Conservation (phyloP, 1,140 invertebrate genomes). For the Bombyx mandarina region DNA sequence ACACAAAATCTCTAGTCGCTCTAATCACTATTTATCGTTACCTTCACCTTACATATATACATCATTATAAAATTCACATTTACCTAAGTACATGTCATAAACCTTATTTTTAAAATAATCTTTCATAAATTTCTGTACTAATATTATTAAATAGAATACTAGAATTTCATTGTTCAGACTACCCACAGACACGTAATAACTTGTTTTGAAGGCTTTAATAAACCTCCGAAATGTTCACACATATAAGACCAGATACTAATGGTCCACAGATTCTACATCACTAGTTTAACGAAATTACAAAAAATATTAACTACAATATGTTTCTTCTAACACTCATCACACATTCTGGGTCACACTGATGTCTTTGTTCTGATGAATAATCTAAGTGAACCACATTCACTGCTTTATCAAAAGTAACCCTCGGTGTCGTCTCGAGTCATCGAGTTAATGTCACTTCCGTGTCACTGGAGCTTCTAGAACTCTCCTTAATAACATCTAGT, state of each 20-base stretch:
- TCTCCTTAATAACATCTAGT: constrained; percentile 68
- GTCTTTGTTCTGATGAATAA: constrained; percentile 29
- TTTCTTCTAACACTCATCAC: constrained; percentile 19
- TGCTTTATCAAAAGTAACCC: constrained; percentile 50
- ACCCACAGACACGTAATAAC: too few relatives aligned
- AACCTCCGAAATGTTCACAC: not conserved
- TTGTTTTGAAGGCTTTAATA: too few relatives aligned
- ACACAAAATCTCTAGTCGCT: too few relatives aligned
- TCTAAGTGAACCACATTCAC: constrained; percentile 53
- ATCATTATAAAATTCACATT: too few relatives aligned
- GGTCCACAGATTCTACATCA: constrained; percentile 36
- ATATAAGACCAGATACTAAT: constrained; percentile 41
- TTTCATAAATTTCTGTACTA: too few relatives aligned
- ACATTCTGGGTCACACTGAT: constrained; percentile 28
- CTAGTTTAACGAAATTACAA: constrained; percentile 12
- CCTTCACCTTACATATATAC: too few relatives aligned
- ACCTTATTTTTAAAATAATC: too few relatives aligned
- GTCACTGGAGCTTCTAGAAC: constrained; percentile 68
- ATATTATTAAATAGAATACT: too few relatives aligned
- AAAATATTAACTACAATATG: constrained; percentile 16
- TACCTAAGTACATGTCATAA: too few relatives aligned
- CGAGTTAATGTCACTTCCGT: constrained; percentile 66
- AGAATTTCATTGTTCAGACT: too few relatives aligned
- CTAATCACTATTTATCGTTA: too few relatives aligned
- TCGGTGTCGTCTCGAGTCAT: constrained; percentile 46